Evolutionary conservation across 2,888 invertebrate genomes (phyloP).

Genomic region (Sceliomorpha sp.): DNA sequence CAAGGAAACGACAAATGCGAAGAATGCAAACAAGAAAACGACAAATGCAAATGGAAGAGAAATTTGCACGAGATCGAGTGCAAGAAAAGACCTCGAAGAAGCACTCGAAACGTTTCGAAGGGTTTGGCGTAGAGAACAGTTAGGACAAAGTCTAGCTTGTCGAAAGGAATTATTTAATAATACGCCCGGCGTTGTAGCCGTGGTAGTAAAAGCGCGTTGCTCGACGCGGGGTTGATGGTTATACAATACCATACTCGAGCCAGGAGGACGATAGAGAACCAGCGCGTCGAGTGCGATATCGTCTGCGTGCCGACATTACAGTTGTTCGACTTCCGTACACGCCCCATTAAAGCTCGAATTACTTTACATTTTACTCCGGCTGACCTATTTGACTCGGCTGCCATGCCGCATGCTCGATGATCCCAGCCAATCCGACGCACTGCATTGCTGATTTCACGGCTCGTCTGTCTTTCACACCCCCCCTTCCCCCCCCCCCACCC

Average conservation of each 20-base stretch:
- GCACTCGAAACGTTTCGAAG: too few species aligned
- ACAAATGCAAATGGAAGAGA: conserved; percentile 35
- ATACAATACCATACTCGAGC: conserved; percentile 24
- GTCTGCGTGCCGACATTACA: conserved; percentile 35
- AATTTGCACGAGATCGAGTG: too few species aligned
- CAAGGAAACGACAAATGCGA: too few species aligned
- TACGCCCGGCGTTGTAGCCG: conserved; percentile 17
- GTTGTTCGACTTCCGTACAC: conserved; percentile 30
- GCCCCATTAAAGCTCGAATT: conserved; percentile 32
- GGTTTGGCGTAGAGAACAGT: too few species aligned
- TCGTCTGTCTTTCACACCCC: conserved; percentile 1
- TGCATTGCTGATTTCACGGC: neutral
- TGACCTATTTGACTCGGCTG: neutral
- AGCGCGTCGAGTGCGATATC: conserved; percentile 18
- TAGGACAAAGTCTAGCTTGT: conserved; percentile 36
- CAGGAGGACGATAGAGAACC: conserved; percentile 22
- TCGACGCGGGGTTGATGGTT: conserved; percentile 41
- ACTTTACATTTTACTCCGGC: conserved; percentile 29
- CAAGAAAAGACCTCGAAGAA: conserved; percentile 29
- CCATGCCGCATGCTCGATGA: conserved; percentile 8
- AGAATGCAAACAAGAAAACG: too few species aligned
- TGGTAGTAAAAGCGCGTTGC: too few species aligned
- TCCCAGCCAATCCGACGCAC: conserved; percentile 1
- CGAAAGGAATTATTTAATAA: conserved; percentile 40
- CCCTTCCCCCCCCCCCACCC: too few species aligned